Evolutionary conservation across 2,888 invertebrate genomes (phyloP).

Genomic region (Lasioglossum figueresi): DNA sequence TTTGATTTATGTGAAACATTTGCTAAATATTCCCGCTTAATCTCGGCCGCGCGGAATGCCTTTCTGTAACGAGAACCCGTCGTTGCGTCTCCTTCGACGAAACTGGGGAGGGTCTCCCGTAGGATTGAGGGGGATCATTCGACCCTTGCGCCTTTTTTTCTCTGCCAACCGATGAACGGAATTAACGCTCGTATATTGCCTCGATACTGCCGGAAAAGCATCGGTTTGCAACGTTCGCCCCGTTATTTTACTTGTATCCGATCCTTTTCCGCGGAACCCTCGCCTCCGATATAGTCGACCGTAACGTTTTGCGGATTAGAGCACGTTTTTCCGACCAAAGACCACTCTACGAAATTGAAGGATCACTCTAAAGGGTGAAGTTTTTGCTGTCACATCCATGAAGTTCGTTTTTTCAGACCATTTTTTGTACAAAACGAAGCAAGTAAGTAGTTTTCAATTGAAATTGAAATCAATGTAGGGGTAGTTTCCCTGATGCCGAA

Average conservation of each 20-base stretch:
- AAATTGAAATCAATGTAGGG: too few species aligned
- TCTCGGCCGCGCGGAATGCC: constrained; percentile 74
- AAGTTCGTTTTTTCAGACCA: background rate
- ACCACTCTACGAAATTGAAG: background rate
- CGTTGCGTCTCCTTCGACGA: constrained; percentile 55
- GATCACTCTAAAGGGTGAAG: background rate
- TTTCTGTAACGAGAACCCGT: constrained; percentile 39
- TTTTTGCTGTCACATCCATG: background rate
- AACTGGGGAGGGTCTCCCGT: constrained; percentile 26
- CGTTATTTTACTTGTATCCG: background rate
- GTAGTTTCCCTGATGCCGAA: too few species aligned
- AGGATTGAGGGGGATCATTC: constrained; percentile 25
- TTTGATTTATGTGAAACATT: constrained; percentile 83
- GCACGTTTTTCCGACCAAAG: background rate
- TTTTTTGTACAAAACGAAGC: too few species aligned
- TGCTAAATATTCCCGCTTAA: constrained; percentile 82
- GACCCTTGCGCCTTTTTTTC: constrained; percentile 36
- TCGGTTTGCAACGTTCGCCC: constrained; percentile 3
- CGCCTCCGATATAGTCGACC: background rate
- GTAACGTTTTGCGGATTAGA: background rate
- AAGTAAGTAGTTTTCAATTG: too few species aligned
- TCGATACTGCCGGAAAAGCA: background rate
- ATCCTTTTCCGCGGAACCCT: background rate
- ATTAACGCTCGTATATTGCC: constrained; percentile 43
- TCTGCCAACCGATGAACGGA: constrained; percentile 36